phyloP scores from a whole-genome alignment of 2,888 invertebrate genomes.

The Synanthedon vespiformis region DNA sequence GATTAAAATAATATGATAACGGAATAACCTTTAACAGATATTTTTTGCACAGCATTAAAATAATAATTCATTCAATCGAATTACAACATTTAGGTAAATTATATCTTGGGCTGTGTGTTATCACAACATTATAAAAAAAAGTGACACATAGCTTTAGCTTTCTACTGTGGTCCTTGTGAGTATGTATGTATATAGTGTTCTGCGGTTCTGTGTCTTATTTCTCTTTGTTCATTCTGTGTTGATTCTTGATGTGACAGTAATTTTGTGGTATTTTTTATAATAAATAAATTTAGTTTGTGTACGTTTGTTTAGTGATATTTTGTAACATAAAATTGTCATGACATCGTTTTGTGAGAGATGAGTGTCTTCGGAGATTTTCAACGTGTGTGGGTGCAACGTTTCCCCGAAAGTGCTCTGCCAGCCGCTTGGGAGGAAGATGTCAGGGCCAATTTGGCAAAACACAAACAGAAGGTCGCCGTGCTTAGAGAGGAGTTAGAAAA shows the following conservation, averaged over 20 bases:
- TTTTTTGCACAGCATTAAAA: too few relatives aligned
- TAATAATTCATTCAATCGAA: too few relatives aligned
- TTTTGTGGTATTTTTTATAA: slow-evolving; percentile 20
- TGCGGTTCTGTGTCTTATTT: too few relatives aligned
- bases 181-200: too few relatives aligned
- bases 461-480: slow-evolving; percentile 86
- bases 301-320: slow-evolving; percentile 18
- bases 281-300: slow-evolving; percentile 12
- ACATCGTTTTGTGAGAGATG: slow-evolving; percentile 74
- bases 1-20: too few relatives aligned
- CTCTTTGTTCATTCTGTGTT: slow-evolving; percentile 1
- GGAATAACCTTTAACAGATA: too few relatives aligned
- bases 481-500: slow-evolving; percentile 89
- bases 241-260: slow-evolving; percentile 37
- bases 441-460: slow-evolving; percentile 88
- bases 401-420: slow-evolving; percentile 90
- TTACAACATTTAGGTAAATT: too few relatives aligned
- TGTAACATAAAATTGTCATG: slow-evolving; percentile 64
- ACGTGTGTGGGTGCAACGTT: slow-evolving; percentile 91
- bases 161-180: too few relatives aligned
- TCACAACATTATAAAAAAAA: too few relatives aligned
- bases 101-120: too few relatives aligned
- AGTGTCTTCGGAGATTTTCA: slow-evolving; percentile 93
- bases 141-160: too few relatives aligned
- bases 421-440: slow-evolving; percentile 95